A percentile compares a stretch with the other conserved stretches of the same genome.
These are phyloP conservation scores for Drosophila ironensis DNA, from an alignment of 1,140 invertebrate species.

Conservation along the genomic window DNA sequence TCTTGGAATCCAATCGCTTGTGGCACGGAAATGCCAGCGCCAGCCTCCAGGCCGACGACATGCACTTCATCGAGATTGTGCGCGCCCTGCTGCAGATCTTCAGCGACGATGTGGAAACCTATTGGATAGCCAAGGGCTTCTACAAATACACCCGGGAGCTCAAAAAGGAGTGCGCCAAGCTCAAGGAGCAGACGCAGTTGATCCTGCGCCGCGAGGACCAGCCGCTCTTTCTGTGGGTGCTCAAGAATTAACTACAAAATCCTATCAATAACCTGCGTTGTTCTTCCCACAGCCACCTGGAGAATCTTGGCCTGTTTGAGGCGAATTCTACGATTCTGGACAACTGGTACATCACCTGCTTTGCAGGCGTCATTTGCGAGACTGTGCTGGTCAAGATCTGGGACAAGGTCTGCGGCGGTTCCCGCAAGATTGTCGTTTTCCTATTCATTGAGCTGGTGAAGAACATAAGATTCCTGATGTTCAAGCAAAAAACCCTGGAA, in stretches of 20 bases:
- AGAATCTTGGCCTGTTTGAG: slow-evolving; percentile 83
- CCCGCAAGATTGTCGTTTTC: slow-evolving; percentile 90
- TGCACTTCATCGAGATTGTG: slow-evolving; percentile 85
- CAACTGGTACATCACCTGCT: slow-evolving; percentile 90
- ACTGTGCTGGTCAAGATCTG: slow-evolving; percentile 91
- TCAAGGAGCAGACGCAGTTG: slow-evolving; percentile 86
- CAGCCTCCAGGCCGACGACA: slow-evolving; percentile 83
- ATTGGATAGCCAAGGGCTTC: slow-evolving; percentile 90
- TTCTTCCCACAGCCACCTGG: slow-evolving; percentile 82
- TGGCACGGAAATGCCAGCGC: slow-evolving; percentile 85
- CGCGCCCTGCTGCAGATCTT: slow-evolving; percentile 87
- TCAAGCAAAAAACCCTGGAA: slow-evolving; percentile 44
- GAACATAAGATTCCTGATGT: slow-evolving; percentile 82
- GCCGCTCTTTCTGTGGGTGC: slow-evolving; percentile 84
- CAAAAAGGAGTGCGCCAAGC: slow-evolving; percentile 85
- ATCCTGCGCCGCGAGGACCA: slow-evolving; percentile 89
- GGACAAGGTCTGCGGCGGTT: slow-evolving; percentile 94
- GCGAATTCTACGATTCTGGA: slow-evolving; percentile 85
- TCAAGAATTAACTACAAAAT: too few species aligned
- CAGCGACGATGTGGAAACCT: slow-evolving; percentile 88
- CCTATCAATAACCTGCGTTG: not conserved
- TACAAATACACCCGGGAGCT: slow-evolving; percentile 86
- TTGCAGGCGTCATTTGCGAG: slow-evolving; percentile 90
- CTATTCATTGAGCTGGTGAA: slow-evolving; percentile 89
- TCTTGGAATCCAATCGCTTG: slow-evolving; percentile 86